Base-by-base conservation (phyloP, 2,113 vertebrate genomes). In the Gopherus flavomarginatus region DNA sequence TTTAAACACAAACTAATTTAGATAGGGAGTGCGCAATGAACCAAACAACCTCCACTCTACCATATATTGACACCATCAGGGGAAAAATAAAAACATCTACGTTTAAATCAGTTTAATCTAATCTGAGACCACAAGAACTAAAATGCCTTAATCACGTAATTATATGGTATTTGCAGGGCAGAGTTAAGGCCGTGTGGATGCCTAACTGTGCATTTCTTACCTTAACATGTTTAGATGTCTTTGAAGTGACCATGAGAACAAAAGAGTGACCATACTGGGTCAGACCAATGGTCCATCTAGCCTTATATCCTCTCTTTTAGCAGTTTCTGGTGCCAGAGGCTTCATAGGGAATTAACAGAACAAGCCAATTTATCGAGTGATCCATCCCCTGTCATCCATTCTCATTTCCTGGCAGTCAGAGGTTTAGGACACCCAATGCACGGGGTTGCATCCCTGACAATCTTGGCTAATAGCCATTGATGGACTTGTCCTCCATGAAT, bases 21-120 rank as follows among this genome's bases (percentile, higher is more conserved):
- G 53, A 12, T 78, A 29, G 1, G 3, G 19, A 31, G 1, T 0
- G 3, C 57, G 14, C 86, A 81, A 2, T 0, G 1, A 5, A 31
- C 11, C 31, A 1, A 5, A 12, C 80, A 86, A 38, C 35, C 44
- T 19, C 53, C 26, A 57, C 22, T 57, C 56, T 57, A 8, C 56
- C 10, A 24, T 57, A 26, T 57, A 57, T 27, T 26, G 56, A 57
- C 56, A 57, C 56, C 26, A 29, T 7, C 42, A 59, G 65, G 50
- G 56, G 22, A 95, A 19, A 6, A 27, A 27, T 44, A 53, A 77
- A 85, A 26, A 13, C 2, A n/a, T 8, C 59, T 79, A 17, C 62
- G 47, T 84, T 59, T 29, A 26, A 1, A 75, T 62, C 88, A 84
- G 26, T n/a, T 49, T 16, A 38, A 82, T 69, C 85, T 84, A 57